These are phyloP conservation scores for Netelia melanura DNA, from an alignment of 2,888 invertebrate genomes.

Conservation along the genomic window DNA sequence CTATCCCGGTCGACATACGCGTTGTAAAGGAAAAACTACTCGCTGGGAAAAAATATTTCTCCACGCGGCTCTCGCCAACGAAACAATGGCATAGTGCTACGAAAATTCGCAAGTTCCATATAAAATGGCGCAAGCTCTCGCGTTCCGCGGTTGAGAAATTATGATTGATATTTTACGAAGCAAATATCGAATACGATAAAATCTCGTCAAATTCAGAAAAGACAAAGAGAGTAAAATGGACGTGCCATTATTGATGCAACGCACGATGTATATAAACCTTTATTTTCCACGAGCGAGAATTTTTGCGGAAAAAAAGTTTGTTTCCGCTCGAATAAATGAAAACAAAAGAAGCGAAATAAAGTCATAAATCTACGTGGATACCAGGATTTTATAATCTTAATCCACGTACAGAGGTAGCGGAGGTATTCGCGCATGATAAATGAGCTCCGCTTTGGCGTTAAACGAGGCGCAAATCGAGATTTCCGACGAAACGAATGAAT, in stretches of 20 bases:
- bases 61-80: not conserved
- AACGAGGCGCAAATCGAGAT: conserved; percentile 29
- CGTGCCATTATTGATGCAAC: not conserved
- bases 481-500: conserved; percentile 22
- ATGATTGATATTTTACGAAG: not conserved
- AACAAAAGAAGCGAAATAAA: not conserved
- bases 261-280: too few species aligned
- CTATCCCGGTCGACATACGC: too few species aligned
- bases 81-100: conserved; percentile 35
- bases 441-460: not conserved
- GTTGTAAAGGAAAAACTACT: too few species aligned
- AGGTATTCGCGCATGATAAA: conserved; percentile 13
- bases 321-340: not conserved
- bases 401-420: not conserved
- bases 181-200: not conserved
- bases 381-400: not conserved
- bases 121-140: not conserved
- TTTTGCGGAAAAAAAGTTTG: too few species aligned
- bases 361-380: not conserved
- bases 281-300: too few species aligned
- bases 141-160: conserved; percentile 9
- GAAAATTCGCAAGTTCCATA: too few species aligned
- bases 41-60: too few species aligned
- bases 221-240: not conserved
- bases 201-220: not conserved